Base-by-base conservation (phyloP, 2,797 vertebrate genomes). In the Triplophysa yarkandensis region DNA sequence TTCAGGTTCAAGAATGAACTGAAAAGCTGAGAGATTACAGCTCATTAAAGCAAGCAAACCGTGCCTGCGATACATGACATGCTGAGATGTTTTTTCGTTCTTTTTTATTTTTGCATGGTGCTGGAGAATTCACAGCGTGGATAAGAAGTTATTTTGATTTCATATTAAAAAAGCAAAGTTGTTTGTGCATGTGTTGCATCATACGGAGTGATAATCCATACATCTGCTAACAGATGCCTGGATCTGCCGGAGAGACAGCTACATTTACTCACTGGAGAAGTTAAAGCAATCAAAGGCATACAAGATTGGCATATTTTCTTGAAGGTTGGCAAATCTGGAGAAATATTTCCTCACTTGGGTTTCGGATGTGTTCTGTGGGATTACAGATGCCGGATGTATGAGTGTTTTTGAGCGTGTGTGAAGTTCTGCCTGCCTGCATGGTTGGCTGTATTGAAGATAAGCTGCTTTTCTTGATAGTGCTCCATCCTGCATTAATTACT, bases 401-500 rank as follows among this genome's bases (percentile, higher is more conserved):
- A 60, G 17, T 63, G 39, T 72, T 39, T 65, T 64, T 36, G 23
- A 32, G 48, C 2, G 21, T 64, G 75, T 67, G 41, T 68, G 32
- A 86, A 66, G 80, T 87, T 80, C 64, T 80, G 84, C 84, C 83
- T 85, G 86, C 87, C 86, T 74, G 72, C 72, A 58, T 86, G 87
- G 87, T 86, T 91, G 90, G 88, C 89, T 90, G 89, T 87, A 90
- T 91, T 91, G 90, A 90, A 86, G 87, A 87, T 93, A 91, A 93
- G 91, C 89, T 85, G 90, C 89, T 92, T 92, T 92, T 84, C 88
- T 89, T 91, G 89, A 92, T 91, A 89, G 89, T 84, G 84, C 83
- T 89, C 86, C 77, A 88, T 92, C 89, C 88, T 86, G 89, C 88
- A 91, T 90, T 93, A 91, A 92, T 92, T 92, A 91, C 89, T 85